Evolutionary conservation across 2,797 vertebrate species (phyloP).

Genomic region (Tenualosa ilisha): DNA sequence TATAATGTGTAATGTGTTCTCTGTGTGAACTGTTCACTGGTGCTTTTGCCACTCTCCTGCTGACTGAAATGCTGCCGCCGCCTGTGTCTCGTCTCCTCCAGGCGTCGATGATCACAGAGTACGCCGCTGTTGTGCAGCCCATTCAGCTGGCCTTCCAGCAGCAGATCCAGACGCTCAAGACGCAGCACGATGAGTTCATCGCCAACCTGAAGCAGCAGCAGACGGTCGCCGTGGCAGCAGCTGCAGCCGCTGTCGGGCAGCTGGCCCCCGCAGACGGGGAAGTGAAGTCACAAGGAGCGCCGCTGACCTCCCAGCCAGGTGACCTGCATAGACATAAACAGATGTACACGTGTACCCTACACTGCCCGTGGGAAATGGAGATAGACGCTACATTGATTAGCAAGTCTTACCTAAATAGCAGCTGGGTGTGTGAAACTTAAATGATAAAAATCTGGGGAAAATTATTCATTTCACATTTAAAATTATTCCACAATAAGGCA

Average conservation of each 20-base stretch:
- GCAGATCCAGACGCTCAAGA: conserved; percentile 92
- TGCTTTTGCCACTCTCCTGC: not conserved
- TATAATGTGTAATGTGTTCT: not conserved
- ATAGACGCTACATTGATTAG: too few species aligned
- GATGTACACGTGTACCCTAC: too few species aligned
- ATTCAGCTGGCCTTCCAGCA: conserved; percentile 95
- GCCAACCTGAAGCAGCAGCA: conserved; percentile 82
- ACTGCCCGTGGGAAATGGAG: too few species aligned
- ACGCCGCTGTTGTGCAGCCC: conserved; percentile 87
- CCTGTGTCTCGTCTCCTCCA: conserved; percentile 51
- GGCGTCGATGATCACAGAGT: conserved; percentile 92
- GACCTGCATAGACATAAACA: conserved; percentile 62
- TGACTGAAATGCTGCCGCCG: not conserved
- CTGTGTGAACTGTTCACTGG: not conserved
- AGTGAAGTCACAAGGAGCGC: conserved; percentile 56
- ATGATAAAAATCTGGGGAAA: too few species aligned
- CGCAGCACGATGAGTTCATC: conserved; percentile 93
- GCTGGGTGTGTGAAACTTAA: too few species aligned
- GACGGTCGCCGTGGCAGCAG: conserved; percentile 59
- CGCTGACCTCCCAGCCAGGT: conserved; percentile 73
- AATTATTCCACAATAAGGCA: too few species aligned
- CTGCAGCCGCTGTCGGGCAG: conserved; percentile 62
- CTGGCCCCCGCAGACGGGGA: conserved; percentile 60
- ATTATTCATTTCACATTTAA: too few species aligned
- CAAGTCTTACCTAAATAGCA: too few species aligned